A percentile compares a stretch with the other conserved stretches of the same genome.
Conservation (phyloP, 2,888 invertebrate genomes). For the Lamellibrachia satsuma region DNA sequence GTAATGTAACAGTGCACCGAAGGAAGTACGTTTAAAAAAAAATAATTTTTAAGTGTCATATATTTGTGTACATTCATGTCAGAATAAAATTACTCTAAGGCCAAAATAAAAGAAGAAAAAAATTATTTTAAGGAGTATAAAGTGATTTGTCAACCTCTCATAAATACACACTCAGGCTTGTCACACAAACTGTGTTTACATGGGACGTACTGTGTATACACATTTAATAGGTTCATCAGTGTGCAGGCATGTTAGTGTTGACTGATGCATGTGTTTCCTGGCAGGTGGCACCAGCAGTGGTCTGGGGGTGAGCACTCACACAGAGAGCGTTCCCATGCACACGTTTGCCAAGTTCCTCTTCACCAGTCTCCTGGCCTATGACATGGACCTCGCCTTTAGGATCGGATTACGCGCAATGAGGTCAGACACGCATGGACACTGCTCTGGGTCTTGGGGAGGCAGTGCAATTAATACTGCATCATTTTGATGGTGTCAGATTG, state of each 20-base stretch:
- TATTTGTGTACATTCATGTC: too few relatives aligned
- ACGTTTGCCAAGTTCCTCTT: slow-evolving; percentile 84
- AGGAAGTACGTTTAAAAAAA: too few relatives aligned
- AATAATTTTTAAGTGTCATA: too few relatives aligned
- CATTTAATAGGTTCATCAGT: background rate
- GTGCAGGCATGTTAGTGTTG: background rate
- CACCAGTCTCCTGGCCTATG: slow-evolving; percentile 78
- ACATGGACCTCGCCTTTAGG: slow-evolving; percentile 81
- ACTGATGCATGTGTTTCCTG: background rate
- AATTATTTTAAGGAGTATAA: background rate
- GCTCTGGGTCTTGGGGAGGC: background rate
- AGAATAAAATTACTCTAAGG: too few relatives aligned
- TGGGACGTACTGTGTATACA: background rate
- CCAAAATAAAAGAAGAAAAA: too few relatives aligned
- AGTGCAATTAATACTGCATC: background rate
- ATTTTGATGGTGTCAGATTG: background rate
- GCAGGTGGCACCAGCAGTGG: slow-evolving; percentile 79
- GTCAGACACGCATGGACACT: slow-evolving; percentile 51
- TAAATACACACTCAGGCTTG: background rate
- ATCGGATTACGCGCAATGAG: slow-evolving; percentile 82
- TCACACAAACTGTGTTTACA: background rate
- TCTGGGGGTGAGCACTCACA: slow-evolving; percentile 79
- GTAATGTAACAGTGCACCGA: too few relatives aligned
- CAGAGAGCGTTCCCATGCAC: slow-evolving; percentile 85
- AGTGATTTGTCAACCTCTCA: background rate